Conservation (phyloP, 2,797 vertebrate genomes). For the Scyliorhinus canicula region DNA sequence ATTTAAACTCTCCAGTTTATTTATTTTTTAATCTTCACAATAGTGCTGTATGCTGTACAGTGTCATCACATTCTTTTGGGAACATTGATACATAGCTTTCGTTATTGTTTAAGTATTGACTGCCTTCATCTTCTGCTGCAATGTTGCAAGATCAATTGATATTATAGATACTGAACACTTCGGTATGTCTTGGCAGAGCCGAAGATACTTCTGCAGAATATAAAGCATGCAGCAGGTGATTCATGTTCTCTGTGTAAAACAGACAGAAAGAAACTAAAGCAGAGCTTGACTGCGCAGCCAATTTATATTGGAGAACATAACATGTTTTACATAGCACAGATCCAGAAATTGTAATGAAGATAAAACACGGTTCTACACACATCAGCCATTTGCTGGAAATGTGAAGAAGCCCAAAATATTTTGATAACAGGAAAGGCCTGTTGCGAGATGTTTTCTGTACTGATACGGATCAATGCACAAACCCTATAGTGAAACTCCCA, state of each 20-base stretch:
- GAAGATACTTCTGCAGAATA: neutral
- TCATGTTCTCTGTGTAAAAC: neutral
- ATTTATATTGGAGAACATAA: neutral
- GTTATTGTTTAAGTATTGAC: neutral
- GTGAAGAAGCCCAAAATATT: neutral
- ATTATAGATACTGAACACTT: neutral
- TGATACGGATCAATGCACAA: neutral
- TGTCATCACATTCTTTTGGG: constrained; percentile 21
- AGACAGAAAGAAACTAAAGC: neutral
- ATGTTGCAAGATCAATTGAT: neutral
- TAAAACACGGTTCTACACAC: neutral
- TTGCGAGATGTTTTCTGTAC: neutral
- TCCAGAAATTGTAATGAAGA: neutral
- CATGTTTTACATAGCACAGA: neutral
- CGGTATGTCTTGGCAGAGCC: neutral
- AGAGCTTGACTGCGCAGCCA: neutral
- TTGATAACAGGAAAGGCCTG: neutral
- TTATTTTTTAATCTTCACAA: neutral
- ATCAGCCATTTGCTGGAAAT: neutral
- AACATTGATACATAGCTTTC: neutral
- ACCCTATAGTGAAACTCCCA: neutral
- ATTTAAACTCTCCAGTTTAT: neutral
- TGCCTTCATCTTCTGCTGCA: neutral
- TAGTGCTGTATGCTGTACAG: neutral
- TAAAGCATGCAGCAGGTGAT: neutral